phyloP scores from a whole-genome alignment of 2,797 vertebrate species.

The Brachymystax lenok region DNA sequence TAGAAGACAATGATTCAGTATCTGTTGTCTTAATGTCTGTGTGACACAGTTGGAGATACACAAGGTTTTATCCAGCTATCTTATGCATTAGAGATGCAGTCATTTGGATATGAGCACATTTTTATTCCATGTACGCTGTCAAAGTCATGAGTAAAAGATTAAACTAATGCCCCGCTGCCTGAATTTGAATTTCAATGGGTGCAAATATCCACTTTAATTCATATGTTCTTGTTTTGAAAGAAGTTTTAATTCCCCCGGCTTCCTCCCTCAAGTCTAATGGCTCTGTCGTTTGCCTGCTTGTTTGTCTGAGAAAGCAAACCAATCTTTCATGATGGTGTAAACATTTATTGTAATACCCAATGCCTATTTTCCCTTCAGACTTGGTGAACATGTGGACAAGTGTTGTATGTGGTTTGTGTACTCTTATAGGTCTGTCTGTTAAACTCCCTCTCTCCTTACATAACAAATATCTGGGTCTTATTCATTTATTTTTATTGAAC shows the following conservation, averaged over 20 bases:
- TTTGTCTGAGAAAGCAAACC: neutral
- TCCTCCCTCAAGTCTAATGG: neutral
- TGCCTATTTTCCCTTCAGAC: neutral
- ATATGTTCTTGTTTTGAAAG: conserved; percentile 4
- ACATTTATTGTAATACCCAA: neutral
- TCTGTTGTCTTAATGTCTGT: neutral
- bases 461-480: no score
- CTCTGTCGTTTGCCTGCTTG: neutral
- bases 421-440: no score
- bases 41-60: no score
- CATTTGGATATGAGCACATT: neutral
- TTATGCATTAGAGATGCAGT: conserved; percentile 1
- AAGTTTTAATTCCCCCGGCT: neutral
- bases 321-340: neutral
- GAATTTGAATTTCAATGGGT: neutral
- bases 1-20: neutral
- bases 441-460: no score
- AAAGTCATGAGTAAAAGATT: conserved; percentile 11
- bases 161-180: conserved; percentile 11
- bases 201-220: conserved; percentile 5
- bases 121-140: neutral
- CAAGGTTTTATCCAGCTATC: neutral
- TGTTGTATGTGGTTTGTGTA: no score
- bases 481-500: no score
- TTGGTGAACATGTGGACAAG: conserved; percentile 86